Conservation (phyloP, 2,888 invertebrate species). For the Odontocolon sp. region DNA sequence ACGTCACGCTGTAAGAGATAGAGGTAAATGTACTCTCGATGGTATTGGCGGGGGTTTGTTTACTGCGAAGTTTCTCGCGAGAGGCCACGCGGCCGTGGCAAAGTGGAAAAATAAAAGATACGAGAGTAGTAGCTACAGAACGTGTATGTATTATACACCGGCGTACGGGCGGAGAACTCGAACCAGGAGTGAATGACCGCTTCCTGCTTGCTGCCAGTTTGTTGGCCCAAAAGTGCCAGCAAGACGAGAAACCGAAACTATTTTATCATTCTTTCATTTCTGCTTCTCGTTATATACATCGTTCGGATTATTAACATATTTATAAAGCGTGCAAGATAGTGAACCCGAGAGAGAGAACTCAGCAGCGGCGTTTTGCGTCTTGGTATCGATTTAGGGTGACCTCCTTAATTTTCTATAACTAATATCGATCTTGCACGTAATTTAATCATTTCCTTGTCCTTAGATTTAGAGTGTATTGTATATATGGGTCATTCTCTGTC, state of each 20-base stretch:
- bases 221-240: neutral
- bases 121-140: neutral
- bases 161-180: neutral
- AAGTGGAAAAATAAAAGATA: slow-evolving; percentile 34
- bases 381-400: neutral
- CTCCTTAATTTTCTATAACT: neutral
- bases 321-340: neutral
- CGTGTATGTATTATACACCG: neutral
- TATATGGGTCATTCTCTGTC: neutral
- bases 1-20: slow-evolving; percentile 5
- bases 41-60: slow-evolving; percentile 58
- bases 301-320: neutral
- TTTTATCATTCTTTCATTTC: neutral
- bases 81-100: slow-evolving; percentile 5
- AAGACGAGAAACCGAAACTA: neutral
- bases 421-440: neutral
- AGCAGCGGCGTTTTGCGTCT: neutral
- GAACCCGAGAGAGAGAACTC: neutral
- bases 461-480: neutral
- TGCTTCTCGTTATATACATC: neutral
- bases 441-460: neutral
- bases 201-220: neutral
- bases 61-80: slow-evolving; percentile 63
- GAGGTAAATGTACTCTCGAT: slow-evolving; percentile 64
- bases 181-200: slow-evolving; percentile 62